phyloP scores from a whole-genome alignment of 2,888 invertebrate genomes.

The Lymantria dispar region DNA sequence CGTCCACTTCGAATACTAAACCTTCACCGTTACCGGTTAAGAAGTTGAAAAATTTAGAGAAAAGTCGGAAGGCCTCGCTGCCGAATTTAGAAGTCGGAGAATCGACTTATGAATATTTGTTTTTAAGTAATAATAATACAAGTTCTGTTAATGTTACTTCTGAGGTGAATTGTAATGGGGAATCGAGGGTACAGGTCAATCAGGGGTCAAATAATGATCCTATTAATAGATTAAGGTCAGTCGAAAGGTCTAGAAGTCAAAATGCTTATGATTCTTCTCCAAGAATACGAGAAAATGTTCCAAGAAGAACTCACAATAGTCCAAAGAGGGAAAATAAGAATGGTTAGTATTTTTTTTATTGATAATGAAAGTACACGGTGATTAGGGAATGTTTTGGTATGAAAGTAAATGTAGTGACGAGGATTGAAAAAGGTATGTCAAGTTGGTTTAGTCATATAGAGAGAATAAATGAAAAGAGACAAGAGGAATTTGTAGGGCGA shows the following conservation, averaged over 20 bases:
- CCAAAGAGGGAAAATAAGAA: conserved; percentile 55
- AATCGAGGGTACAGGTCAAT: conserved; percentile 14
- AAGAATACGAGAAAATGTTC: conserved; percentile 41
- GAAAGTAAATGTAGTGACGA: too few species aligned
- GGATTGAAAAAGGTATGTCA: too few species aligned
- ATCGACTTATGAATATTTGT: conserved; percentile 67
- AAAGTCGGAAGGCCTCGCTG: conserved; percentile 60
- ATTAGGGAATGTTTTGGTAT: too few species aligned
- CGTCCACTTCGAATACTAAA: conserved; percentile 53
- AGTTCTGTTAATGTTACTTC: conserved; percentile 12
- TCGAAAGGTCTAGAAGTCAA: conserved; percentile 67
- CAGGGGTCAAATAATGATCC: conserved; percentile 10
- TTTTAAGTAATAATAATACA: conserved; percentile 48
- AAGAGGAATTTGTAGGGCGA: too few species aligned
- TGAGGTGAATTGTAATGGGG: conserved; percentile 31
- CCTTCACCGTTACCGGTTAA: conserved; percentile 50
- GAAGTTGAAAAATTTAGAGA: conserved; percentile 50
- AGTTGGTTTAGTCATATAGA: too few species aligned
- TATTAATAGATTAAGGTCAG: conserved; percentile 21
- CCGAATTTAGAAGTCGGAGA: conserved; percentile 63
- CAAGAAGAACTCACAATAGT: conserved; percentile 48
- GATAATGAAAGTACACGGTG: too few species aligned
- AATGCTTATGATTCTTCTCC: conserved; percentile 56
- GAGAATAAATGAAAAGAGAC: too few species aligned
- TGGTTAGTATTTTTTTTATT: too few species aligned